phyloP scores from a whole-genome alignment of 2,888 invertebrate species.

The Habroteleia sp. region DNA sequence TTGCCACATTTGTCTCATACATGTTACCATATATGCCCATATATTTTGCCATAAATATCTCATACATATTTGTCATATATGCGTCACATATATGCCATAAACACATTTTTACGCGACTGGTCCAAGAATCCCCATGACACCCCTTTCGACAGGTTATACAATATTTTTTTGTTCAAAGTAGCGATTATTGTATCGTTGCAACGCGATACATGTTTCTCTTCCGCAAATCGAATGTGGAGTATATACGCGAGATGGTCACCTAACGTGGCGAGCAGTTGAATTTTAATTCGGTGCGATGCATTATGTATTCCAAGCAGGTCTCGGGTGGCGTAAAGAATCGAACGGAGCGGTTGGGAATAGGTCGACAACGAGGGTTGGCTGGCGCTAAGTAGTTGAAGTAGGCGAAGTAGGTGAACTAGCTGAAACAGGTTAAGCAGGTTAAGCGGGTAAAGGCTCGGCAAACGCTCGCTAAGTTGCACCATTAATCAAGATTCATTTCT shows the following conservation, averaged over 20 bases:
- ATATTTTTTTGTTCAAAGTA: too few species aligned
- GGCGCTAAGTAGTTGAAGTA: conserved; percentile 38
- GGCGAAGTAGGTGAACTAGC: conserved; percentile 36
- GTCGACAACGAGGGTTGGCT: conserved; percentile 32
- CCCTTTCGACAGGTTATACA: too few species aligned
- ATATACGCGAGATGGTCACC: conserved; percentile 48
- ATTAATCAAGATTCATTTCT: conserved; percentile 80
- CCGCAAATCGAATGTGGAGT: conserved; percentile 19
- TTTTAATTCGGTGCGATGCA: conserved; percentile 75
- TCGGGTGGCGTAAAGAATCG: conserved; percentile 54
- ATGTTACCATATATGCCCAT: too few species aligned
- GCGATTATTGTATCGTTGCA: conserved; percentile 8
- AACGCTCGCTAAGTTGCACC: conserved; percentile 74
- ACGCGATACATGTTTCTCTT: conserved; percentile 19
- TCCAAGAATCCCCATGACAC: too few species aligned
- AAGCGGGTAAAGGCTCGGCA: conserved; percentile 32
- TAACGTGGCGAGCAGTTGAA: conserved; percentile 70
- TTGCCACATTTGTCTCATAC: too few species aligned
- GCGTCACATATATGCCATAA: too few species aligned
- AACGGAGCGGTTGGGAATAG: conserved; percentile 21
- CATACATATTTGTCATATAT: too few species aligned
- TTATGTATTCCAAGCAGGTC: conserved; percentile 75
- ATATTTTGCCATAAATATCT: too few species aligned
- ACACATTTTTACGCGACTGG: too few species aligned
- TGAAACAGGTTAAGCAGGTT: conserved; percentile 42